Conservation (phyloP, 2,113 vertebrate species). For the Psophia crepitans region DNA sequence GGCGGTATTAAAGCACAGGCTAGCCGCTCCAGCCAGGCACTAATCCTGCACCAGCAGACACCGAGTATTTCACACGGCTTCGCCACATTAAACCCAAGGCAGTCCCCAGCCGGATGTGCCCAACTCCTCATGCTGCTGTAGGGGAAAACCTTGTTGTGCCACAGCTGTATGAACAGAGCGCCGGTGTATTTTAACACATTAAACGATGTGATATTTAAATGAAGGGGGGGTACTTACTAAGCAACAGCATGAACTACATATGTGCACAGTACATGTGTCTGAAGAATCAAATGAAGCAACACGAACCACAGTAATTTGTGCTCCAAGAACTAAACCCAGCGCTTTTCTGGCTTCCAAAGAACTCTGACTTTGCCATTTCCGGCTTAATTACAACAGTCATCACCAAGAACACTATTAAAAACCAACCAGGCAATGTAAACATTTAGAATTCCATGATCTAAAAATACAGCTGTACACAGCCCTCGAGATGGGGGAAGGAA, state of each 20-base stretch:
- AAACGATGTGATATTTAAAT: not conserved
- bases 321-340: not conserved
- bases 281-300: not conserved
- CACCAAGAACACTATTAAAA: not conserved
- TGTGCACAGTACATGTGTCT: not conserved
- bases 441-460: not conserved
- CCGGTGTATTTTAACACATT: not conserved
- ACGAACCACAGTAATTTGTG: not conserved
- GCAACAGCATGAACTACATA: not conserved
- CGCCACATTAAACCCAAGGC: not conserved
- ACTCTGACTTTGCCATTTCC: not conserved
- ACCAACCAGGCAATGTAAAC: not conserved
- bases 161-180: not conserved
- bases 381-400: not conserved
- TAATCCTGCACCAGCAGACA: not conserved
- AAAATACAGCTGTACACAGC: not conserved
- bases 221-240: not conserved
- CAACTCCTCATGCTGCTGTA: fast-evolving
- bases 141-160: not conserved
- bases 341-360: not conserved
- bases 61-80: fast-evolving
- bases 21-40: not conserved
- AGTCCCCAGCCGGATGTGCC: not conserved
- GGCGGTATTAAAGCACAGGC: not conserved
- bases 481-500: not conserved